phyloP scores from a whole-genome alignment of 2,888 invertebrate genomes.

The Drosophila formosana region DNA sequence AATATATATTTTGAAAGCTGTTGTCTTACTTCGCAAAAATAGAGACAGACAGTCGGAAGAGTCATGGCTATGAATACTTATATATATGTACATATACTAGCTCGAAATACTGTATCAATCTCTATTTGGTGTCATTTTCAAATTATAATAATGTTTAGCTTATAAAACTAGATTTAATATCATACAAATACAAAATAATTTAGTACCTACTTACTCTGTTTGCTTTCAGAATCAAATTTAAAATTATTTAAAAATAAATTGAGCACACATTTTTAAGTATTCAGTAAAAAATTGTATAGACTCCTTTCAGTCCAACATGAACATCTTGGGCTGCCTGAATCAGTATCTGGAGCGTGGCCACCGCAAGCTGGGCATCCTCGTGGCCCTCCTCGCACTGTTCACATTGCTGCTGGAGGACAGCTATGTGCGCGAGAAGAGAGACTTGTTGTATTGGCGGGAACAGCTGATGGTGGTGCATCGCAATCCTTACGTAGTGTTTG shows the following conservation, averaged over 20 bases:
- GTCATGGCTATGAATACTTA: no score
- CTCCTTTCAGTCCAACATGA: slow-evolving; percentile 18
- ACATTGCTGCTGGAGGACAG: slow-evolving; percentile 13
- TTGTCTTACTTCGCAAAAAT: no score
- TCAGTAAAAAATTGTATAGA: not conserved
- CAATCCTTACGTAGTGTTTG: not conserved
- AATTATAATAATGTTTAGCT: no score
- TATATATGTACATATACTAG: no score
- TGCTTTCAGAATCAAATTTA: slow-evolving; percentile 20
- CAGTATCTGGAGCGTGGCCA: slow-evolving; percentile 15
- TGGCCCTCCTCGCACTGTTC: not conserved
- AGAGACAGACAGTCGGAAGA: no score
- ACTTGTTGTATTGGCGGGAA: slow-evolving; percentile 30
- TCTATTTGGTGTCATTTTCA: no score
- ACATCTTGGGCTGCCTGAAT: slow-evolving; percentile 3
- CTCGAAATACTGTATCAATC: no score
- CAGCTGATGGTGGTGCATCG: not conserved
- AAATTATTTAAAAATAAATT: slow-evolving; percentile 1
- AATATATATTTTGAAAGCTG: no score
- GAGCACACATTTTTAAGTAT: not conserved
- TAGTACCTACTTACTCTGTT: no score
- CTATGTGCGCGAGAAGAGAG: not conserved
- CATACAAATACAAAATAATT: no score
- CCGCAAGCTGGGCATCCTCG: not conserved
- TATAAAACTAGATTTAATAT: no score